Percentiles rank a stretch among this genome's conserved stretches.
These are phyloP conservation scores for Siderastrea siderea DNA, from an alignment of 92 coral and sea anemone species.

Conservation along the genomic window DNA sequence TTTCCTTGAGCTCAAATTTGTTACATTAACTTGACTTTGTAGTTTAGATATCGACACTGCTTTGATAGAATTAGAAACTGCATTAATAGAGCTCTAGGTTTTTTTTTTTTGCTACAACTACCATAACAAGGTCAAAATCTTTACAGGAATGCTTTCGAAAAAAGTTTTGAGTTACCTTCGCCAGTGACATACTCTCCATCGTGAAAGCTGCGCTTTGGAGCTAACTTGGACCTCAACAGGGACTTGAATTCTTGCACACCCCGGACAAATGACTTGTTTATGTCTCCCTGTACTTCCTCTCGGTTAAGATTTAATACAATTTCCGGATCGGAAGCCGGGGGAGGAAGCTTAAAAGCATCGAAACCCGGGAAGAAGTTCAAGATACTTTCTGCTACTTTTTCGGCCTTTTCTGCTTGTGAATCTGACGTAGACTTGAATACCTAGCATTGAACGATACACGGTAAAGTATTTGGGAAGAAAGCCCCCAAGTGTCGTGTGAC, in stretches of 20 bases:
- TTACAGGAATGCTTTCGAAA: background rate
- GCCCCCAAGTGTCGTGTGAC: background rate
- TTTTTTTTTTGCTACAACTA: too few relatives aligned
- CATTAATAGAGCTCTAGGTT: too few relatives aligned
- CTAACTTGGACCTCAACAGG: constrained; percentile 44
- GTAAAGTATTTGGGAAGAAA: background rate
- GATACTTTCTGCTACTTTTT: constrained; percentile 75
- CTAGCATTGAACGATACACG: background rate
- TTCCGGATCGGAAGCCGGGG: constrained; percentile 74
- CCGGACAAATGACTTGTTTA: constrained; percentile 64
- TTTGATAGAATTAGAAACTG: too few relatives aligned
- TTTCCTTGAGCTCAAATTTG: too few relatives aligned
- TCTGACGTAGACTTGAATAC: constrained; percentile 12
- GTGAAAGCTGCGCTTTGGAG: constrained; percentile 67
- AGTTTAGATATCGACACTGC: too few relatives aligned
- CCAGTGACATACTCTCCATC: constrained; percentile 82
- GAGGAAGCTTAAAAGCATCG: constrained; percentile 86
- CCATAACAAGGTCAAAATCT: background rate
- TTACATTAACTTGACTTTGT: too few relatives aligned
- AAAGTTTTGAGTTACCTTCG: constrained; percentile 60
- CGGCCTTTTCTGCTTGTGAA: constrained; percentile 34
- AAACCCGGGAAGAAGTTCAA: constrained; percentile 83
- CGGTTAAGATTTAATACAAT: constrained; percentile 68
- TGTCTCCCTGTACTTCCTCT: constrained; percentile 19
- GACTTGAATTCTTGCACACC: constrained; percentile 59